Evolutionary conservation across 2,797 vertebrate species (phyloP).

Genomic region (Tokudaia muenninki): DNA sequence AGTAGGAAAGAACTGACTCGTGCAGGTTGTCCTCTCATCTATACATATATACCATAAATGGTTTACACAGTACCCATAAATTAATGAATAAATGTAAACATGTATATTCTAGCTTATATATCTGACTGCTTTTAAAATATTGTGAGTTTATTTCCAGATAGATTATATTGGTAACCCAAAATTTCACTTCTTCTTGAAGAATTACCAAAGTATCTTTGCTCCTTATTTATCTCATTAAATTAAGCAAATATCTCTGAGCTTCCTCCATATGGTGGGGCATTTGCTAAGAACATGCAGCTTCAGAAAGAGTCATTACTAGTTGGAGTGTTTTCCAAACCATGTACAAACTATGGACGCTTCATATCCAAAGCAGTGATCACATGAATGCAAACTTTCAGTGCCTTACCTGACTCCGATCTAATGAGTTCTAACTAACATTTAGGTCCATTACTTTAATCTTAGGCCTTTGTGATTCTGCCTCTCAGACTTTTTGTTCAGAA

Average conservation of each 20-base stretch:
- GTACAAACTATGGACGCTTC: background rate
- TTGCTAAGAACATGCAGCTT: background rate
- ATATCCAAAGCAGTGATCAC: background rate
- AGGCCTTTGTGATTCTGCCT: background rate
- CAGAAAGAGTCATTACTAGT: background rate
- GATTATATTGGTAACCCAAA: background rate
- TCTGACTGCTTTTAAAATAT: conserved; percentile 6
- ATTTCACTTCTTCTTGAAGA: background rate
- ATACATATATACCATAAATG: background rate
- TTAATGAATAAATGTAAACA: background rate
- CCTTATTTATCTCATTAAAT: background rate
- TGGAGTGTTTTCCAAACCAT: background rate
- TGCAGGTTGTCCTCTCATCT: background rate
- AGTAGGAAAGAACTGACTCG: background rate
- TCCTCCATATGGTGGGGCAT: accelerated
- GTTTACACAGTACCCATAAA: background rate
- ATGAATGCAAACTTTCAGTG: background rate
- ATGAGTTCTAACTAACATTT: background rate
- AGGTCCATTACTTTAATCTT: background rate
- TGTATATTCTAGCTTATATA: background rate
- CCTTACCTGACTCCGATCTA: background rate
- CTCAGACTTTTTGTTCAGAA: background rate
- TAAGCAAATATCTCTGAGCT: background rate
- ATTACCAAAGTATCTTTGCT: background rate
- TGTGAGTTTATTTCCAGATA: background rate